A percentile compares a stretch with the other conserved stretches of the same genome.
These are phyloP conservation scores for Sterna hirundo DNA, from an alignment of 2,113 vertebrate genomes.

Conservation along the genomic window DNA sequence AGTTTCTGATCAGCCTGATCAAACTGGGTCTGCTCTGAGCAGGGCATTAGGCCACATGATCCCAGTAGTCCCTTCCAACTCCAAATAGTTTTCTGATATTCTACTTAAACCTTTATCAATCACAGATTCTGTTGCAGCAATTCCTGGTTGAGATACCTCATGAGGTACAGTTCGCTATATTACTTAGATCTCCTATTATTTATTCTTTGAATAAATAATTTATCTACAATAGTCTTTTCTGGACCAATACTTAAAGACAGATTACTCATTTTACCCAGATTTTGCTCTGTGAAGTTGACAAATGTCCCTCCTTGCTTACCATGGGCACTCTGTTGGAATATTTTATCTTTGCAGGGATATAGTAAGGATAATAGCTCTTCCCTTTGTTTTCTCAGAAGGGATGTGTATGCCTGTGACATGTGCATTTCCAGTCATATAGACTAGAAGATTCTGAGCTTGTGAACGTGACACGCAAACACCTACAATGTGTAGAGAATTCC, in stretches of 20 bases:
- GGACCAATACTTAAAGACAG: not conserved
- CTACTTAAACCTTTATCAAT: not conserved
- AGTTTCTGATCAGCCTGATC: not conserved
- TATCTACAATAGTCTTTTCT: not conserved
- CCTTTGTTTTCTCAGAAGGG: not conserved
- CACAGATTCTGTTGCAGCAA: not conserved
- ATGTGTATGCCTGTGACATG: not conserved
- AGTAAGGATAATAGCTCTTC: not conserved
- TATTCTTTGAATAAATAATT: not conserved
- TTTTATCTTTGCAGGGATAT: accelerated
- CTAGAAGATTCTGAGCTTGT: not conserved
- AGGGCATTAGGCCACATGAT: not conserved
- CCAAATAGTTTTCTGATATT: not conserved
- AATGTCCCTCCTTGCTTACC: not conserved
- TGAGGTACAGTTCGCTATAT: not conserved
- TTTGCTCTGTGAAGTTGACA: not conserved
- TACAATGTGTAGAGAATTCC: not conserved
- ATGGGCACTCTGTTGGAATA: accelerated
- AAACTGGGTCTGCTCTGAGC: not conserved
- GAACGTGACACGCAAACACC: accelerated
- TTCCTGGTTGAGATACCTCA: not conserved
- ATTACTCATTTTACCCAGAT: accelerated
- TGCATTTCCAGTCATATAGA: not conserved
- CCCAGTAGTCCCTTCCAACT: not conserved
- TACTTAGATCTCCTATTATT: not conserved